Evolutionary conservation across 2,113 vertebrate species (phyloP).

Genomic region (Casuarius casuarius): DNA sequence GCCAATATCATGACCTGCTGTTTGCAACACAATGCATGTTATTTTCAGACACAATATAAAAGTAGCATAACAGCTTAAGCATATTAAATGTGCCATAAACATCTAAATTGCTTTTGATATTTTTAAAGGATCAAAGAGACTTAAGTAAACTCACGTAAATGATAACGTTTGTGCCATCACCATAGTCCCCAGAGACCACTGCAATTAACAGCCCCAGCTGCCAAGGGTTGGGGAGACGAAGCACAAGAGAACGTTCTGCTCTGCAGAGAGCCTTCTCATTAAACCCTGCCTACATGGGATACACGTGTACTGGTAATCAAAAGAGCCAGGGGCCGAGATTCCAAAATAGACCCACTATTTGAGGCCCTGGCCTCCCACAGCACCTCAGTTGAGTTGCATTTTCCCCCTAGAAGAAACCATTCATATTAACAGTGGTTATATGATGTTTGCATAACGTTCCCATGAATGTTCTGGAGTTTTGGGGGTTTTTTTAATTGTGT

Average conservation of each 20-base stretch:
- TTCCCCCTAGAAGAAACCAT: not conserved
- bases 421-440: not conserved
- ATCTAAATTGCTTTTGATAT: not conserved
- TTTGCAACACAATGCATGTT: not conserved
- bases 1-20: not conserved
- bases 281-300: not conserved
- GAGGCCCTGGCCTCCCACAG: not conserved
- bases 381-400: not conserved
- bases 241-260: not conserved
- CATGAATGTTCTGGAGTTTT: not conserved
- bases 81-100: not conserved
- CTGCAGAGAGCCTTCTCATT: not conserved
- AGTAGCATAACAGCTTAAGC: not conserved
- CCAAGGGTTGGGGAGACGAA: not conserved
- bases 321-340: not conserved
- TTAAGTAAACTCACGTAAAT: not conserved
- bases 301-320: not conserved
- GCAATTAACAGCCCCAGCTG: not conserved
- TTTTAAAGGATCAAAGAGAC: not conserved
- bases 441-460: not conserved
- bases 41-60: not conserved
- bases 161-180: not conserved
- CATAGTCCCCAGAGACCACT: not conserved
- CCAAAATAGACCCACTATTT: not conserved
- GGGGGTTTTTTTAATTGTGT: not conserved